Percentiles rank a stretch among this genome's conserved stretches.
phyloP scores from a whole-genome alignment of 2,797 vertebrate species.

The Spheniscus humboldti region DNA sequence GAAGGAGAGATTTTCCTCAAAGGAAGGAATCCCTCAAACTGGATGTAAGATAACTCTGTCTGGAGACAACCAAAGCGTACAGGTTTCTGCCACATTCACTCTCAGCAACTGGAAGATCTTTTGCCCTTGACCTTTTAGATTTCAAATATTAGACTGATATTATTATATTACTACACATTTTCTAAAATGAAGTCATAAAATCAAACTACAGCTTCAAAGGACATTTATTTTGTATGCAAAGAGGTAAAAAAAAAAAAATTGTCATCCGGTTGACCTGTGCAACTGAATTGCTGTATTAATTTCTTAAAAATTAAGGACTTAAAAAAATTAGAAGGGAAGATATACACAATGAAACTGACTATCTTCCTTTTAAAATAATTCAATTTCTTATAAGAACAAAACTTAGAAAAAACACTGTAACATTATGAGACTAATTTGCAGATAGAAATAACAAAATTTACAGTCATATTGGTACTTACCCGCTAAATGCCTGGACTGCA shows the following conservation, averaged over 20 bases:
- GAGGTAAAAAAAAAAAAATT: neutral
- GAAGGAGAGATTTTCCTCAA: neutral
- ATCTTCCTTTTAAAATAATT: neutral
- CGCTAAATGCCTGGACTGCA: constrained; percentile 84
- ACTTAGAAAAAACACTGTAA: neutral
- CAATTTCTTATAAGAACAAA: neutral
- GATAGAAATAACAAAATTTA: neutral
- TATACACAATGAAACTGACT: neutral
- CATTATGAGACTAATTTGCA: neutral
- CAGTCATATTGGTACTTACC: constrained; percentile 80
- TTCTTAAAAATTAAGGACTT: neutral
- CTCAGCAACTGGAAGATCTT: neutral
- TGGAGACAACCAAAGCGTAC: neutral
- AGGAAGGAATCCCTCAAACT: neutral
- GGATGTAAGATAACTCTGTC: neutral
- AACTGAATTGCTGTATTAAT: neutral
- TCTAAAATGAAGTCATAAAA: neutral
- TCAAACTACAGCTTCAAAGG: neutral
- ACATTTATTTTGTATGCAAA: neutral
- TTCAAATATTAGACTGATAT: neutral
- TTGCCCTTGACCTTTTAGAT: neutral
- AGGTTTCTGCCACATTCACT: neutral
- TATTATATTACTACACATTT: neutral
- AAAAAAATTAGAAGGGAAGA: neutral
- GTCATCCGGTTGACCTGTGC: neutral